Evolutionary conservation across 2,797 vertebrate species (phyloP).

Genomic region (Liasis olivaceus): DNA sequence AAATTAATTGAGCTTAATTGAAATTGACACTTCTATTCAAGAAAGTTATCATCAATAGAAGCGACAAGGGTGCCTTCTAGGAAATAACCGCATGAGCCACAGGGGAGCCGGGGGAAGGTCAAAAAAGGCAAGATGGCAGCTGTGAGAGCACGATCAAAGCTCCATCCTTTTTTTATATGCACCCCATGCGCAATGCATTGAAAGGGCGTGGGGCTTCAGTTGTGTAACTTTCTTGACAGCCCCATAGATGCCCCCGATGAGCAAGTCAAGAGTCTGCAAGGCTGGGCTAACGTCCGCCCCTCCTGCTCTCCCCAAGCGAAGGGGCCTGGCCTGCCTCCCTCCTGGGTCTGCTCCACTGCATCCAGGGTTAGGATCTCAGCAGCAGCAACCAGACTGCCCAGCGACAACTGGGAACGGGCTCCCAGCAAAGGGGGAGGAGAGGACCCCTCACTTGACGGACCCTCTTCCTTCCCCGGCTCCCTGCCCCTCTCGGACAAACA

Average conservation of each 20-base stretch:
- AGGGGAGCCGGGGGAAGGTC: not conserved
- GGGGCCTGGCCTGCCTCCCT: not conserved
- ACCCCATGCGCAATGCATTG: not conserved
- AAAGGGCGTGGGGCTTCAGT: not conserved
- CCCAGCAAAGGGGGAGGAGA: too few relatives aligned
- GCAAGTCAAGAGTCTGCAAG: not conserved
- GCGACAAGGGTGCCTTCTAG: not conserved
- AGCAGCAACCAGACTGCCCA: too few relatives aligned
- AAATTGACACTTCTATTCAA: slow-evolving; percentile 3
- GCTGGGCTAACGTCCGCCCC: too few relatives aligned
- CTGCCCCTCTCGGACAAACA: not conserved
- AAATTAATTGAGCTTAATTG: slow-evolving; percentile 39
- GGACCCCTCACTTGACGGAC: too few relatives aligned
- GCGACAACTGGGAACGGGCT: fast-evolving
- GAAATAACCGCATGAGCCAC: not conserved
- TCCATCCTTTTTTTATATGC: too few relatives aligned
- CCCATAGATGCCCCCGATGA: not conserved
- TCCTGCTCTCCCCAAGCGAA: not conserved
- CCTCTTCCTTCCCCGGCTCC: too few relatives aligned
- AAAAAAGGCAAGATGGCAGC: not conserved
- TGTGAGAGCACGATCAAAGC: too few relatives aligned
- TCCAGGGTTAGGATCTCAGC: not conserved
- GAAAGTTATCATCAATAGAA: not conserved
- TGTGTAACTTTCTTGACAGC: not conserved
- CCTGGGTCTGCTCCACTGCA: not conserved